phyloP scores from a whole-genome alignment of 2,797 vertebrate species.

The Hyperoplus lanceolatus region DNA sequence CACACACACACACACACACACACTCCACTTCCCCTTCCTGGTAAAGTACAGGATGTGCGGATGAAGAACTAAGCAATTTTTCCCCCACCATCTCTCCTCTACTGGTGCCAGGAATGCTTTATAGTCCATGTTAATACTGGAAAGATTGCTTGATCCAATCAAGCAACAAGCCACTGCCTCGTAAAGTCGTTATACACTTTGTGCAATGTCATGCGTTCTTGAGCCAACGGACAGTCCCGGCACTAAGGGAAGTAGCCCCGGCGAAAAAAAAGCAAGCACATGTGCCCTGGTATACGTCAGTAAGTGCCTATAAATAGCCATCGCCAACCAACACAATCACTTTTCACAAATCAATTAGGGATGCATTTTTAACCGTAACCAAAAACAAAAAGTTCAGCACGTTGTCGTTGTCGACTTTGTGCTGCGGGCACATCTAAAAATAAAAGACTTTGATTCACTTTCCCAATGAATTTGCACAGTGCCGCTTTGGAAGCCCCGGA shows the following conservation, averaged over 20 bases:
- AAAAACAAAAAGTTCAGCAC: slow-evolving; percentile 19
- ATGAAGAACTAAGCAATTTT: slow-evolving; percentile 80
- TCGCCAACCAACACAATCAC: slow-evolving; percentile 67
- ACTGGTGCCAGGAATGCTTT: slow-evolving; percentile 81
- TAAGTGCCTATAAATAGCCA: slow-evolving; percentile 78
- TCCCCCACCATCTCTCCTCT: slow-evolving; percentile 39
- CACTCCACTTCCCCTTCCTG: slow-evolving; percentile 74
- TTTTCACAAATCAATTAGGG: slow-evolving; percentile 71
- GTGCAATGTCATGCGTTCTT: slow-evolving; percentile 82
- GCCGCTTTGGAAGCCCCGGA: slow-evolving; percentile 27
- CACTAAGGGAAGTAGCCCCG: slow-evolving; percentile 60
- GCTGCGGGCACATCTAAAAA: slow-evolving; percentile 43
- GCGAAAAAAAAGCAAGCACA: slow-evolving; percentile 33
- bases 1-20: slow-evolving; percentile 39
- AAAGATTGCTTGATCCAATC: slow-evolving; percentile 79
- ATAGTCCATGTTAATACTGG: slow-evolving; percentile 78
- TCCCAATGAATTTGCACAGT: slow-evolving; percentile 50
- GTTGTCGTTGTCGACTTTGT: slow-evolving; percentile 38
- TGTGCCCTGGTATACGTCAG: slow-evolving; percentile 38
- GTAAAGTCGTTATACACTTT: slow-evolving; percentile 82
- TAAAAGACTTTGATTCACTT: slow-evolving; percentile 47
- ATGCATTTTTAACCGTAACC: slow-evolving; percentile 40
- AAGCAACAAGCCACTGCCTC: slow-evolving; percentile 73
- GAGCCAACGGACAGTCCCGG: slow-evolving; percentile 56
- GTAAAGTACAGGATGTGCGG: slow-evolving; percentile 79